A percentile compares a stretch with the other conserved stretches of the same genome.
phyloP scores from a whole-genome alignment of 2,888 invertebrate genomes.

The Meganola albula region DNA sequence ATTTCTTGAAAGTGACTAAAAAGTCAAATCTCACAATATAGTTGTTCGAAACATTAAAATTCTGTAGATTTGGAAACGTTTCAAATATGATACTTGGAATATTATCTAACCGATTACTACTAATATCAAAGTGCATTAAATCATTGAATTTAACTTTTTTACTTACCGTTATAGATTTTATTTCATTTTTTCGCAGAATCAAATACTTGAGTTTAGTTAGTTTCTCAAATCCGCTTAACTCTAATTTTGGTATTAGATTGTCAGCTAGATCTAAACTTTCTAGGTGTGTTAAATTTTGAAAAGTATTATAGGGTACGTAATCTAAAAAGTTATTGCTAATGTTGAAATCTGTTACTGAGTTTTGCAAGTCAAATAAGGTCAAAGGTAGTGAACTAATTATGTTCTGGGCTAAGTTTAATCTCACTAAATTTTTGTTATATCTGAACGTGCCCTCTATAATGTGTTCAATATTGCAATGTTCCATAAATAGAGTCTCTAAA shows the following conservation, averaged over 20 bases:
- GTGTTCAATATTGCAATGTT: conserved; percentile 82
- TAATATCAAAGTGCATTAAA: conserved; percentile 57
- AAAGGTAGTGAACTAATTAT: conserved; percentile 80
- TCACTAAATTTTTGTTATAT: conserved; percentile 85
- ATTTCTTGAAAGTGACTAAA: conserved; percentile 45
- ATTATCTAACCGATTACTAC: conserved; percentile 55
- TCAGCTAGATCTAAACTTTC: conserved; percentile 84
- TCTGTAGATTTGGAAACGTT: conserved; percentile 64
- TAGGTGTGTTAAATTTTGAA: conserved; percentile 84
- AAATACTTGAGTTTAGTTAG: conserved; percentile 57
- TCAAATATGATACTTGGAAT: conserved; percentile 56
- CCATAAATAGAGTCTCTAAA: conserved; percentile 84
- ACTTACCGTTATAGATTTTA: conserved; percentile 49
- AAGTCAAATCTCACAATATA: conserved; percentile 61
- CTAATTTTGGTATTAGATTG: conserved; percentile 83
- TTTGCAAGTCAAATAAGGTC: conserved; percentile 81
- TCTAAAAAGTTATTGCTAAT: conserved; percentile 85
- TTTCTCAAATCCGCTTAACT: conserved; percentile 77
- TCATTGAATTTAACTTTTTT: conserved; percentile 57
- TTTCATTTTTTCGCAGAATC: conserved; percentile 64
- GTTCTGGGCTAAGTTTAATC: conserved; percentile 86
- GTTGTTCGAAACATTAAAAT: conserved; percentile 64
- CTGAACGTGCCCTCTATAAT: conserved; percentile 84
- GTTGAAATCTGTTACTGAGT: conserved; percentile 85
- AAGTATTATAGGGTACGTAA: conserved; percentile 86